Percentiles rank a stretch among this genome's conserved stretches.
phyloP scores from a whole-genome alignment of 1,140 invertebrate genomes.

The Platyura marginata region DNA sequence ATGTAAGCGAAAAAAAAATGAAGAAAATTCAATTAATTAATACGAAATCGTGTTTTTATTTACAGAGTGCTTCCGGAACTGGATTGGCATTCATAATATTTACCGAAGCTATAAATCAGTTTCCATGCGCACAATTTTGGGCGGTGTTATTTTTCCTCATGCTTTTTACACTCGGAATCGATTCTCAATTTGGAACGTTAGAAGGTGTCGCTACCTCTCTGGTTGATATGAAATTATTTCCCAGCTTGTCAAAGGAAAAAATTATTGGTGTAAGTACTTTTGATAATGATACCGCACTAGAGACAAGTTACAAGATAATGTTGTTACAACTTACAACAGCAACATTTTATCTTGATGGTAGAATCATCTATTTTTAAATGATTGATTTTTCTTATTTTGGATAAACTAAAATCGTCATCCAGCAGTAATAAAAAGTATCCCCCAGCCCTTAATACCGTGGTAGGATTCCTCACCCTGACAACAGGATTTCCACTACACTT shows the following conservation, averaged over 20 bases:
- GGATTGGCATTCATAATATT: constrained; percentile 91
- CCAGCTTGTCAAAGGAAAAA: constrained; percentile 79
- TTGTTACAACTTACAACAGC: too few relatives aligned
- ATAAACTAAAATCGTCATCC: too few relatives aligned
- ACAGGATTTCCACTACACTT: too few relatives aligned
- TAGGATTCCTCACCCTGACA: too few relatives aligned
- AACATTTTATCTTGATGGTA: too few relatives aligned
- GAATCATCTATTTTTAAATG: too few relatives aligned
- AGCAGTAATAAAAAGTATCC: too few relatives aligned
- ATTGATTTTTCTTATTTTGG: too few relatives aligned
- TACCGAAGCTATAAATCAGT: constrained; percentile 91
- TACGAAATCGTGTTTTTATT: constrained; percentile 9
- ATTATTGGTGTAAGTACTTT: constrained; percentile 46
- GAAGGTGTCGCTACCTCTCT: constrained; percentile 93
- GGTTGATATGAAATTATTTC: constrained; percentile 87
- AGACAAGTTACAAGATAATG: too few relatives aligned
- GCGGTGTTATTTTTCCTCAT: constrained; percentile 87
- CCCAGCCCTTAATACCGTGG: too few relatives aligned
- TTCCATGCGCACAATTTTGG: constrained; percentile 87
- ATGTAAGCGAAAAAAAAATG: constrained; percentile 38
- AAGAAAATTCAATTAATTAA: constrained; percentile 2
- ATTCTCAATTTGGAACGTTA: constrained; percentile 87
- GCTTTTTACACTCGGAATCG: constrained; percentile 87
- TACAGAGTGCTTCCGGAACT: constrained; percentile 79
- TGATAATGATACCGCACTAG: not conserved